These are phyloP conservation scores for Dendrocopos noguchii DNA, from an alignment of 2,113 vertebrate genomes.

Conservation along the genomic window DNA sequence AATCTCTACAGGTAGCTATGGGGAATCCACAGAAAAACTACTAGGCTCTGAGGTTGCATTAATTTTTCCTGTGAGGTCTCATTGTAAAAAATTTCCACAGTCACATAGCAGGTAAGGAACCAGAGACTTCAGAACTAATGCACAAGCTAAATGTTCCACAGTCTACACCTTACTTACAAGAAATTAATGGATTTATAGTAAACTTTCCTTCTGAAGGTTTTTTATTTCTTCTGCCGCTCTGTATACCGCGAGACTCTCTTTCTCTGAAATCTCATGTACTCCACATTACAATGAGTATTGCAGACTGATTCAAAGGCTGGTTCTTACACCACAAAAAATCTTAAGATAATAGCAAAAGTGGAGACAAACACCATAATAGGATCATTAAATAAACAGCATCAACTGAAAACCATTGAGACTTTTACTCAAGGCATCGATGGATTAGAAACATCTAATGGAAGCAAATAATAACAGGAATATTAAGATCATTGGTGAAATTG, in stretches of 20 bases:
- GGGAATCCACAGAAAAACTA: background rate
- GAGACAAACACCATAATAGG: background rate
- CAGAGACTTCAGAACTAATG: background rate
- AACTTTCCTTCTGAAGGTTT: background rate
- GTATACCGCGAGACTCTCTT: background rate
- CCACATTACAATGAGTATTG: background rate
- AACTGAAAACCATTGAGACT: background rate
- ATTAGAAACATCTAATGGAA: conserved; percentile 69
- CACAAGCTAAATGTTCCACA: background rate
- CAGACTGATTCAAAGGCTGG: background rate
- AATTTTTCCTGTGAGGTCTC: background rate
- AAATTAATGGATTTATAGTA: background rate
- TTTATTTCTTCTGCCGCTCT: background rate
- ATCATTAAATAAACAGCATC: background rate
- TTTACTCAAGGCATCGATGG: conserved; percentile 80
- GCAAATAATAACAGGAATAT: conserved; percentile 78
- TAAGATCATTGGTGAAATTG: conserved; percentile 84
- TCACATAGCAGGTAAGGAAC: background rate
- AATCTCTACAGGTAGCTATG: background rate
- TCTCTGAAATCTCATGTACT: background rate
- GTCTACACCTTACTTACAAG: background rate
- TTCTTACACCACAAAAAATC: background rate
- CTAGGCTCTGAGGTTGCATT: background rate
- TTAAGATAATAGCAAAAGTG: background rate
- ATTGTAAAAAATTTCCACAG: background rate